Conservation (phyloP, 2,888 invertebrate genomes). For the Drosophila monieri region DNA sequence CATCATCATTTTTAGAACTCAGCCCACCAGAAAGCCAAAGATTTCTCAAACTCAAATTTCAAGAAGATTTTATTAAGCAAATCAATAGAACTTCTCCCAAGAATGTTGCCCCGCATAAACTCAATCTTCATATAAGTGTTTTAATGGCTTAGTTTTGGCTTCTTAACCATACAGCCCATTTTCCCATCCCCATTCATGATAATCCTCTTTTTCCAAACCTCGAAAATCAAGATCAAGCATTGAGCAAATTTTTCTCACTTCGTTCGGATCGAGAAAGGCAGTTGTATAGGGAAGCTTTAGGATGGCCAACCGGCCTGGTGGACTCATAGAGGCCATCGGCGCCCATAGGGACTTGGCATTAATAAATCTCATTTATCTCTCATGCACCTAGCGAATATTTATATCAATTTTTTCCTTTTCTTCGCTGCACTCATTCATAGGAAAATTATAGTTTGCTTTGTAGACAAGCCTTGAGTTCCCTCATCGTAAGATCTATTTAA, state of each 20-base stretch:
- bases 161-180: constrained; percentile 44
- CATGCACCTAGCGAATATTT: constrained; percentile 57
- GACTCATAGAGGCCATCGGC: constrained; percentile 59
- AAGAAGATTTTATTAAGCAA: not conserved
- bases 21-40: constrained; percentile 10
- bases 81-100: no score
- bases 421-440: constrained; percentile 46
- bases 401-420: constrained; percentile 28
- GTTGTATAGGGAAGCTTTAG: constrained; percentile 25
- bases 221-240: constrained; percentile 35
- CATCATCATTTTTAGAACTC: not conserved
- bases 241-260: constrained; percentile 84
- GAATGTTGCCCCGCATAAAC: constrained; percentile 35
- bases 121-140: constrained; percentile 22
- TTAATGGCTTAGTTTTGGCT: constrained; percentile 39
- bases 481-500: constrained; percentile 25
- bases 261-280: constrained; percentile 72
- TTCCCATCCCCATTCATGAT: not conserved
- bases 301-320: constrained; percentile 45
- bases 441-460: constrained; percentile 39
- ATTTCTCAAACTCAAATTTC: not conserved
- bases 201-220: constrained; percentile 10
- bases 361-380: constrained; percentile 39
- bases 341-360: constrained; percentile 56
- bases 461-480: constrained; percentile 43